Evolutionary conservation across 2,113 vertebrate species (phyloP), one percentile per base, ranked within the genome.

Genomic region (Carassius gibelio): DNA sequence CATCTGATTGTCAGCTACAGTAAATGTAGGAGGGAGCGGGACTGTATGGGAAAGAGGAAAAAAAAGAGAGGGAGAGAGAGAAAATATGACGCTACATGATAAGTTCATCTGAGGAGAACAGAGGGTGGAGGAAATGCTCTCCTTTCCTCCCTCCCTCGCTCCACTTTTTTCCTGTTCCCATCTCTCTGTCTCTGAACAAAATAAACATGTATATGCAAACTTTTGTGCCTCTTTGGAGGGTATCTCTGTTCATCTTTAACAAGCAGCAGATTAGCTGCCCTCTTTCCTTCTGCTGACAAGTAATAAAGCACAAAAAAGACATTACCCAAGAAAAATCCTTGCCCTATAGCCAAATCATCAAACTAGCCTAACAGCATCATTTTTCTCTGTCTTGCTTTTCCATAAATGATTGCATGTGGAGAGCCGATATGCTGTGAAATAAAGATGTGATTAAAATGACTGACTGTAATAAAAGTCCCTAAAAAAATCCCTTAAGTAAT

Each of bases 31-130:
- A 94, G 94, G 93, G 76, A 92, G 91, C 90, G 89, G 89, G 91
- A 91, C 93, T 92, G 91, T 91, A 90, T 93, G 87, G 34, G 50
- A 83, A 88, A 87, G 90, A 11, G 17, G 17, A n/a, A 50, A 78
- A 85, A 75, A 90, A 89, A 89, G 90, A 87, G 89, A 88, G 92
- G 30, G 30, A 91, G 87, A 90, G 93, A 92, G 91, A 92, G 82
- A 83, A 88, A 83, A 81, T 91, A 93, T 94, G 94, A 94, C 90
- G 92, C 93, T 94, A 94, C 93, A 92, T 88, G 92, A 93, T 91
- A 94, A 95, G 94, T 95, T 95, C 94, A 94, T 95, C 92, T 94
- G 92, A 95, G 94, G 94, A 94, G 93, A 95, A 90, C 87, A 83
- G 81, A 85, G 92, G 90, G 92, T 91, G 91, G 92, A 90, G 75